Evolutionary conservation across 2,113 vertebrate genomes (phyloP).

Genomic region (Indri indri): DNA sequence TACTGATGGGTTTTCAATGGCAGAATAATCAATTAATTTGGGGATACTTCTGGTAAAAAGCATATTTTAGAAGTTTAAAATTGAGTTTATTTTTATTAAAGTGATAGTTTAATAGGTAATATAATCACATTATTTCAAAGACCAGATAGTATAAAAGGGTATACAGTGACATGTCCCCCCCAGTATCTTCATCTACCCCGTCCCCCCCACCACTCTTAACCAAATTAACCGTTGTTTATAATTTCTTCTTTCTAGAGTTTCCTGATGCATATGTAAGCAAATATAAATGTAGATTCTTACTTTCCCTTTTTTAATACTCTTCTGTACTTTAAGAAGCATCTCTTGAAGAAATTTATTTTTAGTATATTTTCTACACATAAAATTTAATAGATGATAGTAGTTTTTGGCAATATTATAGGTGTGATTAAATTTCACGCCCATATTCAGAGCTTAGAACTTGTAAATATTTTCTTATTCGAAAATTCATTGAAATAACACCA

Average conservation of each 20-base stretch:
- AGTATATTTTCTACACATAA: background rate
- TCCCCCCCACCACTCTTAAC: background rate
- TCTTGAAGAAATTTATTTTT: constrained; percentile 10
- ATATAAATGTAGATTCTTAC: background rate
- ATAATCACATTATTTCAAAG: background rate
- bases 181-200: background rate
- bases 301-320: background rate
- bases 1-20: background rate
- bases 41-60: background rate
- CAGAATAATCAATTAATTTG: background rate
- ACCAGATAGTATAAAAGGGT: background rate
- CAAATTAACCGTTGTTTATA: background rate
- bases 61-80: background rate
- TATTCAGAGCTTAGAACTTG: constrained; percentile 1
- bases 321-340: constrained; percentile 6
- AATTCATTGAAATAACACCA: background rate
- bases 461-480: constrained; percentile 28
- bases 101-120: background rate
- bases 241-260: background rate
- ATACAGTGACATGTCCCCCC: background rate
- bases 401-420: background rate
- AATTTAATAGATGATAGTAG: background rate
- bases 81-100: background rate
- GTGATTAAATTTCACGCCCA: constrained; percentile 20
- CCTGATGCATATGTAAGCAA: background rate